A percentile compares a stretch with the other conserved stretches of the same genome.
Conservation (phyloP, 2,113 vertebrate species). For the Paedocypris sp. region DNA sequence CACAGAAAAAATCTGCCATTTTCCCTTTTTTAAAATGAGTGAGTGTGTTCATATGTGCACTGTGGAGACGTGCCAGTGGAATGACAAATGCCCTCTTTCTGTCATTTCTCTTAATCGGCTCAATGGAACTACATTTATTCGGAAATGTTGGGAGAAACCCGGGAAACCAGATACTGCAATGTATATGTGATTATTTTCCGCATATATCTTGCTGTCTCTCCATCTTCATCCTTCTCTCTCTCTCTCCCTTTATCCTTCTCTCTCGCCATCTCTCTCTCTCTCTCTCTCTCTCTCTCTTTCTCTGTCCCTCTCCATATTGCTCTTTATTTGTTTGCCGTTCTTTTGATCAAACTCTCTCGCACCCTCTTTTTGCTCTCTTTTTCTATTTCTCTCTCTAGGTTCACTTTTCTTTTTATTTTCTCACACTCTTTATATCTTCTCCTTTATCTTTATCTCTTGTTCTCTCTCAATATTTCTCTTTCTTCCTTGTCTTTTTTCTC, state of each 20-base stretch:
- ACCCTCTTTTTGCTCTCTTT: too few species aligned
- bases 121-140: constrained; percentile 5
- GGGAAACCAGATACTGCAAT: constrained; percentile 6
- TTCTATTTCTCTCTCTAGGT: too few species aligned
- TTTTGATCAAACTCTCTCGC: too few species aligned
- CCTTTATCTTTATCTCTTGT: too few species aligned
- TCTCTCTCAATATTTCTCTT: too few species aligned
- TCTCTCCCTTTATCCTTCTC: too few species aligned
- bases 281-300: not conserved
- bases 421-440: too few species aligned
- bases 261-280: not conserved
- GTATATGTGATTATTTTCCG: not conserved
- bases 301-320: not conserved
- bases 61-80: constrained; percentile 1
- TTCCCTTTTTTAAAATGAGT: constrained; percentile 10
- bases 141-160: not conserved
- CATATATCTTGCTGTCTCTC: not conserved
- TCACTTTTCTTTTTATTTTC: too few species aligned
- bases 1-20: not conserved
- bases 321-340: too few species aligned
- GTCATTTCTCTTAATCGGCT: constrained; percentile 21
- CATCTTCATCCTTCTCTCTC: not conserved
- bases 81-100: constrained; percentile 19
- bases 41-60: constrained; percentile 9
- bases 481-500: too few species aligned